These are phyloP conservation scores for Phodopus roborovskii DNA, from an alignment of 2,113 vertebrate genomes.

Conservation along the genomic window DNA sequence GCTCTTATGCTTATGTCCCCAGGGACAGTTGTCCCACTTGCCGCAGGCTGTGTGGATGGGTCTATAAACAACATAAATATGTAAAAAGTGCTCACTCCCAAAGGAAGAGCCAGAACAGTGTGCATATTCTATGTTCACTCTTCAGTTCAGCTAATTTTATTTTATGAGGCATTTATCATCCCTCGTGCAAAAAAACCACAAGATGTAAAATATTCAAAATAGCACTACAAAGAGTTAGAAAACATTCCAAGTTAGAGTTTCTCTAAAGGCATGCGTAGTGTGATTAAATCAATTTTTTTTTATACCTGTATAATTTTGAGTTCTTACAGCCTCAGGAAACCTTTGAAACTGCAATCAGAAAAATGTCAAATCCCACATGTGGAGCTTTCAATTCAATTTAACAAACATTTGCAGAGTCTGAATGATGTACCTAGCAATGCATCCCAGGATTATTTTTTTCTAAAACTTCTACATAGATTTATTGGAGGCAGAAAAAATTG, in stretches of 20 bases:
- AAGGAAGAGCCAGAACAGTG: not conserved
- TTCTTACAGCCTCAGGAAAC: not conserved
- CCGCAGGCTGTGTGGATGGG: not conserved
- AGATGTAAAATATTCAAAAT: not conserved
- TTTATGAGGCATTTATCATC: not conserved
- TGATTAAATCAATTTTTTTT: not conserved
- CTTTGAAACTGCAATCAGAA: not conserved
- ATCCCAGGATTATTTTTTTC: not conserved
- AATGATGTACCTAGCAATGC: not conserved
- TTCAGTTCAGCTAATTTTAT: not conserved
- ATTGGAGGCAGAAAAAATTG: slow-evolving; percentile 27
- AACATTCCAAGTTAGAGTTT: not conserved
- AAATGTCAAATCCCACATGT: slow-evolving; percentile 10
- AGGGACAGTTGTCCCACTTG: not conserved
- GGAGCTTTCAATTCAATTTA: not conserved
- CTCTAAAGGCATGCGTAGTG: not conserved
- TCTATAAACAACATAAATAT: too few relatives aligned
- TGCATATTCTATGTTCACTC: not conserved
- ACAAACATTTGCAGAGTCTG: not conserved
- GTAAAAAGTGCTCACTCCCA: not conserved
- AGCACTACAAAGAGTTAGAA: not conserved
- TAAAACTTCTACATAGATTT: slow-evolving; percentile 22
- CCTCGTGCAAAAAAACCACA: not conserved
- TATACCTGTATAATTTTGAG: not conserved
- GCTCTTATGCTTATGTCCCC: too few relatives aligned